phyloP scores from a whole-genome alignment of 2,888 invertebrate genomes.

The Colletes collaris region DNA sequence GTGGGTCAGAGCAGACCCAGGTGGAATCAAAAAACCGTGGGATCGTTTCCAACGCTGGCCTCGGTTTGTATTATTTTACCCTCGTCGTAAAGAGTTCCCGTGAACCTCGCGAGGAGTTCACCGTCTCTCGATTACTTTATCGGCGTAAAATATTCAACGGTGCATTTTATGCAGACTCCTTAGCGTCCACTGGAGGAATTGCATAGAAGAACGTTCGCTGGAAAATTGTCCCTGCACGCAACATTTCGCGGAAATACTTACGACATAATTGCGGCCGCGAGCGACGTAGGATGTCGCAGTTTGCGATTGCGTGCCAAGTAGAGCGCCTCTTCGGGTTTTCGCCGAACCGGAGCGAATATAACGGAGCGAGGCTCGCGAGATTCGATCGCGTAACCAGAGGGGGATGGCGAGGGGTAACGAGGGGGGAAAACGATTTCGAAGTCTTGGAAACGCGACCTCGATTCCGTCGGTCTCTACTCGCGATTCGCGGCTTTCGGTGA shows the following conservation, averaged over 20 bases:
- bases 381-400: not conserved
- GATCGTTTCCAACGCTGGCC: conserved; percentile 5
- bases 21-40: no score
- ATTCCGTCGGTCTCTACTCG: not conserved
- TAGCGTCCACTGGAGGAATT: conserved; percentile 22
- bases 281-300: conserved; percentile 68
- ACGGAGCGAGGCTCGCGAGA: not conserved
- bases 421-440: not conserved
- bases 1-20: no score
- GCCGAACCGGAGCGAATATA: not conserved
- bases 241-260: conserved; percentile 67
- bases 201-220: conserved; percentile 33
- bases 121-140: conserved; percentile 6
- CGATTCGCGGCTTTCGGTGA: conserved; percentile 35
- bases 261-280: conserved; percentile 54
- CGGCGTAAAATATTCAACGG: conserved; percentile 26
- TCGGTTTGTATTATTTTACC: not conserved
- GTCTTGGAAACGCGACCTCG: not conserved
- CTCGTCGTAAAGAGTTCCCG: not conserved
- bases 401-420: no score
- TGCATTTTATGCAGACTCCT: conserved; percentile 22
- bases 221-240: conserved; percentile 62
- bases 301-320: conserved; percentile 61
- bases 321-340: conserved; percentile 15
- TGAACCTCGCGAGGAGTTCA: not conserved